Evolutionary conservation across 1,140 invertebrate genomes (phyloP).

Genomic region (Lepidurus arcticus): DNA sequence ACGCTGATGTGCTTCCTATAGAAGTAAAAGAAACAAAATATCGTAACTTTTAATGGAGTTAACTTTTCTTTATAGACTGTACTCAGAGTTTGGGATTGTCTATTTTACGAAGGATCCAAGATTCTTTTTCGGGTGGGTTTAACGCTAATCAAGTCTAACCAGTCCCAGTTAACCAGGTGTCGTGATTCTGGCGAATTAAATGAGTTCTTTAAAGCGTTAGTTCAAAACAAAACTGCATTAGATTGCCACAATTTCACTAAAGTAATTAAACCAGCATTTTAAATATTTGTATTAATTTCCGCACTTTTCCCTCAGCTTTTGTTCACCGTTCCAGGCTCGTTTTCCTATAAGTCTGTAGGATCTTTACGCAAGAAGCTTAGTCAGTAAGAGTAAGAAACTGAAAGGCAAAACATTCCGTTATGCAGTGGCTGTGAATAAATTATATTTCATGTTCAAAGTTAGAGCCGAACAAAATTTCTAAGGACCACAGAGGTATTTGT

Average conservation of each 20-base stretch:
- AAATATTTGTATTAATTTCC: background rate
- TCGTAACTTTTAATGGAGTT: conserved; percentile 25
- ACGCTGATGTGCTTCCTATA: conserved; percentile 81
- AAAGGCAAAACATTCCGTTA: background rate
- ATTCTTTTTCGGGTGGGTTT: conserved; percentile 78
- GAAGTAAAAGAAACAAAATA: conserved; percentile 53
- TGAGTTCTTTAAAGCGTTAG: conserved; percentile 69
- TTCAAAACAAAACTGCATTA: conserved; percentile 61
- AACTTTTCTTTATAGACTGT: conserved; percentile 62
- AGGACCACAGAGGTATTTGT: background rate
- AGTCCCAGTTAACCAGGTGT: conserved; percentile 61
- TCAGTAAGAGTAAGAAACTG: background rate
- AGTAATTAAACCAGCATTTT: conserved; percentile 49
- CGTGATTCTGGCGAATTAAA: conserved; percentile 67
- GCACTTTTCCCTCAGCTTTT: background rate
- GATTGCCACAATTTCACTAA: conserved; percentile 80
- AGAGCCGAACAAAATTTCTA: background rate
- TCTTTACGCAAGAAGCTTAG: background rate
- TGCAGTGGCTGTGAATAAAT: conserved; percentile 6
- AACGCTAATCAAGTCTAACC: conserved; percentile 69
- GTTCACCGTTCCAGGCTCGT: background rate
- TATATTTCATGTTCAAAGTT: background rate
- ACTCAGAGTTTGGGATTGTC: conserved; percentile 86
- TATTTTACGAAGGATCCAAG: conserved; percentile 90
- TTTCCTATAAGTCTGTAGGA: background rate